Conservation (phyloP, 2,113 vertebrate species). For the Zingel zingel region DNA sequence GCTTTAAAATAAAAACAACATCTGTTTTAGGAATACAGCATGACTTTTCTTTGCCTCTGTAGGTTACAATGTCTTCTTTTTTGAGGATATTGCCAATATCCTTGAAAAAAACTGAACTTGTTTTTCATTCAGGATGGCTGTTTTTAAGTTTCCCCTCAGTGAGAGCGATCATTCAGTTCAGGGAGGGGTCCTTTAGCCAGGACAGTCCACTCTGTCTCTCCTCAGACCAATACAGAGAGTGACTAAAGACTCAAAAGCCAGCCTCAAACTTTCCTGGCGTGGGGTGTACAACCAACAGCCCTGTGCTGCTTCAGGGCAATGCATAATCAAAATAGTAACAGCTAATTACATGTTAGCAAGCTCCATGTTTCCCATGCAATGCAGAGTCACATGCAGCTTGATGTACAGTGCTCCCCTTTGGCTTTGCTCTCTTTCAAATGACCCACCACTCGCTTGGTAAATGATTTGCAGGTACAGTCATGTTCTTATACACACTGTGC, state of each 20-base stretch:
- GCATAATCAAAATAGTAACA: constrained; percentile 81
- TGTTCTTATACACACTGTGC: constrained; percentile 31
- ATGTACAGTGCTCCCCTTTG: constrained; percentile 45
- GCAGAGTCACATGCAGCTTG: constrained; percentile 63
- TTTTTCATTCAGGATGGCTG: constrained; percentile 26
- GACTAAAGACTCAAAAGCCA: constrained; percentile 40
- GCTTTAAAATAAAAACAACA: constrained; percentile 48
- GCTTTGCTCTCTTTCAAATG: constrained; percentile 48
- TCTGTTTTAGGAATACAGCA: constrained; percentile 47
- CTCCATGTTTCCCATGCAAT: constrained; percentile 65
- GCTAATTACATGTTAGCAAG: constrained; percentile 80
- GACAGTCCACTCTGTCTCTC: constrained; percentile 36
- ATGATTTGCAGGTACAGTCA: constrained; percentile 59
- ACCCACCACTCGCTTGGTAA: constrained; percentile 41
- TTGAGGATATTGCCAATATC: constrained; percentile 29
- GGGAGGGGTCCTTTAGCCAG: constrained; percentile 30
- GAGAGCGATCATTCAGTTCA: constrained; percentile 28
- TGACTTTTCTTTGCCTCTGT: constrained; percentile 6
- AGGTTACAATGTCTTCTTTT: not conserved
- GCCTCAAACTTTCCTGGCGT: constrained; percentile 79
- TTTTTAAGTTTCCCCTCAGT: constrained; percentile 24
- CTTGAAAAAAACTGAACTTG: constrained; percentile 19
- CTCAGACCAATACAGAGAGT: constrained; percentile 28
- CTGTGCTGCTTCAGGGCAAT: constrained; percentile 60
- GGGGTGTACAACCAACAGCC: constrained; percentile 51